phyloP scores from a whole-genome alignment of 2,888 invertebrate species.

The Leptinotarsa tumamoca region DNA sequence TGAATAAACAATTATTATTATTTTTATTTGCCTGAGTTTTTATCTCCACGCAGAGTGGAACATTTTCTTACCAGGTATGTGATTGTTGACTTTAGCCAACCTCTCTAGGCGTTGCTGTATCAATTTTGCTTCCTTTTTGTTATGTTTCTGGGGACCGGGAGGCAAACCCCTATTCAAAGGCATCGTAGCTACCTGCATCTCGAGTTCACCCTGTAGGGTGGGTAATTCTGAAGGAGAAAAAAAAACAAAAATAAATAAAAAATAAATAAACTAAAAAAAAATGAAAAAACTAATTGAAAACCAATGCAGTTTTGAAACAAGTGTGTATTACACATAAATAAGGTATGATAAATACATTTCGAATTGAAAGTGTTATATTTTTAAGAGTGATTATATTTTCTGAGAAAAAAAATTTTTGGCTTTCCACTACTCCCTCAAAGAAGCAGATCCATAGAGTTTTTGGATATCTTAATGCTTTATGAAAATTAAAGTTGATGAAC shows the following conservation, averaged over 20 bases:
- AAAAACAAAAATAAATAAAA: constrained; percentile 52
- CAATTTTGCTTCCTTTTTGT: constrained; percentile 77
- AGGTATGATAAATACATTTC: too few relatives aligned
- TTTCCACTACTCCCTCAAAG: too few relatives aligned
- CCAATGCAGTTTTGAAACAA: neutral
- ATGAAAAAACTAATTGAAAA: neutral
- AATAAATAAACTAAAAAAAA: constrained; percentile 47
- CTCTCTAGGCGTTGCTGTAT: constrained; percentile 80
- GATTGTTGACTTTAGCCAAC: constrained; percentile 83
- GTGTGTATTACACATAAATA: too few relatives aligned
- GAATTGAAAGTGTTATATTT: too few relatives aligned
- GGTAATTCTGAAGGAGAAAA: constrained; percentile 69
- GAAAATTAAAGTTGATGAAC: too few relatives aligned
- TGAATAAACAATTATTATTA: too few relatives aligned
- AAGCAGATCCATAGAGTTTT: too few relatives aligned
- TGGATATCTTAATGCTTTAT: too few relatives aligned
- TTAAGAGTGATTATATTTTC: too few relatives aligned
- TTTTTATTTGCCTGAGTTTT: too few relatives aligned
- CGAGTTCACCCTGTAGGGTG: constrained; percentile 70
- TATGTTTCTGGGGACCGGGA: constrained; percentile 69
- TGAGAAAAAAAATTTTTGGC: too few relatives aligned
- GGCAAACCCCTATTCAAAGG: constrained; percentile 69
- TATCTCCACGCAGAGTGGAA: neutral
- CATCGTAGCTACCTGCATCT: constrained; percentile 66
- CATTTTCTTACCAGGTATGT: constrained; percentile 80